Conservation (phyloP, 2,797 vertebrate species). For the Apogon hyalosoma region DNA sequence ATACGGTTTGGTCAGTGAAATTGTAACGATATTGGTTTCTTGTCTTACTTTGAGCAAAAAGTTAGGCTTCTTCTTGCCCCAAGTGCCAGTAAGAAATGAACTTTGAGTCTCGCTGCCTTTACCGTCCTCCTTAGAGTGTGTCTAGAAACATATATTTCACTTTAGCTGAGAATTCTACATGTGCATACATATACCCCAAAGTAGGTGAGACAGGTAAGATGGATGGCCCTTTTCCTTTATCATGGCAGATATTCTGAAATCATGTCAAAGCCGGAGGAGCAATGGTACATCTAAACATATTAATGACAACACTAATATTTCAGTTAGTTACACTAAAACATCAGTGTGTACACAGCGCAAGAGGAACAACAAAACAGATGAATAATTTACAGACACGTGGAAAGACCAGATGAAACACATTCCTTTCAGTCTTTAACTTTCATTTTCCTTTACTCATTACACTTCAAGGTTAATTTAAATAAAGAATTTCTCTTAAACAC, state of each 20-base stretch:
- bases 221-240: background rate
- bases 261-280: background rate
- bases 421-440: background rate
- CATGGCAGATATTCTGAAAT: background rate
- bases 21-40: conserved; percentile 55
- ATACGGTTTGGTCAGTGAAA: conserved; percentile 67
- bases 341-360: background rate
- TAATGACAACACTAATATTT: background rate
- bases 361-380: background rate
- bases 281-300: background rate
- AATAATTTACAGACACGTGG: background rate
- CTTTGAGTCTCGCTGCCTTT: conserved; percentile 85
- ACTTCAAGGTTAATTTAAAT: too few species aligned
- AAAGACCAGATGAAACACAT: background rate
- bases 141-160: conserved; percentile 86
- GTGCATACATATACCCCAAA: conserved; percentile 4
- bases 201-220: conserved; percentile 3
- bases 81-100: conserved; percentile 87
- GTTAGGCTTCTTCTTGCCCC: conserved; percentile 88
- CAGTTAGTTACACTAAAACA: background rate
- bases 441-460: background rate
- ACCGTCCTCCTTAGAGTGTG: conserved; percentile 83
- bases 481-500: too few species aligned
- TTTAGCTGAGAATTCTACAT: conserved; percentile 45
- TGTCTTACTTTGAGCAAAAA: conserved; percentile 86